These are phyloP conservation scores for Epirrita christyi DNA, from an alignment of 2,888 invertebrate genomes.

Conservation along the genomic window DNA sequence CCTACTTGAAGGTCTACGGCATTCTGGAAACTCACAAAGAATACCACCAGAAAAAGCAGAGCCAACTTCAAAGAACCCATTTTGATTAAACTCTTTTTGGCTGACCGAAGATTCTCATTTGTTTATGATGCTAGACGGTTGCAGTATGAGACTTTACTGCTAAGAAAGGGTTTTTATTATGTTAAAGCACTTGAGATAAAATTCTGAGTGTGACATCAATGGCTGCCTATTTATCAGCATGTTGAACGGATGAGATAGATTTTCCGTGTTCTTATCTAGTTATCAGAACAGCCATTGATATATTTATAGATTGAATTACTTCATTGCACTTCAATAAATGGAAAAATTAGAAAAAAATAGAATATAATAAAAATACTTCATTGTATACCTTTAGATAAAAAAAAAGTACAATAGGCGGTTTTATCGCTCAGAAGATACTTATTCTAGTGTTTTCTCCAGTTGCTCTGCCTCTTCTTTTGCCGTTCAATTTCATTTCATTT, in stretches of 20 bases:
- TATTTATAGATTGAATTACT: no score
- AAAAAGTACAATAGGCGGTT: no score
- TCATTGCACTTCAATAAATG: no score
- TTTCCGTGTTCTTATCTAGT: neutral
- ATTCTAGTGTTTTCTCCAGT: no score
- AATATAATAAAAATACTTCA: no score
- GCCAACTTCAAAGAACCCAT: slow-evolving; percentile 20
- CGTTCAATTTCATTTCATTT: no score
- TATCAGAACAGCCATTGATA: no score
- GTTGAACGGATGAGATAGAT: neutral
- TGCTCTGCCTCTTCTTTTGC: no score
- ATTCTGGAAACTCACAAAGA: slow-evolving; percentile 20
- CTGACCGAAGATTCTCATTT: neutral
- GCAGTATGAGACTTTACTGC: neutral
- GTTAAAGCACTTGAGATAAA: neutral
- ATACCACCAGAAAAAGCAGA: slow-evolving; percentile 36
- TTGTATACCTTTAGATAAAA: no score
- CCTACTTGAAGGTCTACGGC: slow-evolving; percentile 60
- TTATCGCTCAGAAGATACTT: no score
- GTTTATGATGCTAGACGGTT: slow-evolving; percentile 1
- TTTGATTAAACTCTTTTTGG: neutral
- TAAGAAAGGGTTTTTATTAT: neutral
- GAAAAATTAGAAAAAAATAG: no score
- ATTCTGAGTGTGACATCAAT: neutral
- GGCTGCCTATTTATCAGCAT: neutral